Conservation (phyloP, 2,113 vertebrate species). For the Sterrhoptilus dennistouni region DNA sequence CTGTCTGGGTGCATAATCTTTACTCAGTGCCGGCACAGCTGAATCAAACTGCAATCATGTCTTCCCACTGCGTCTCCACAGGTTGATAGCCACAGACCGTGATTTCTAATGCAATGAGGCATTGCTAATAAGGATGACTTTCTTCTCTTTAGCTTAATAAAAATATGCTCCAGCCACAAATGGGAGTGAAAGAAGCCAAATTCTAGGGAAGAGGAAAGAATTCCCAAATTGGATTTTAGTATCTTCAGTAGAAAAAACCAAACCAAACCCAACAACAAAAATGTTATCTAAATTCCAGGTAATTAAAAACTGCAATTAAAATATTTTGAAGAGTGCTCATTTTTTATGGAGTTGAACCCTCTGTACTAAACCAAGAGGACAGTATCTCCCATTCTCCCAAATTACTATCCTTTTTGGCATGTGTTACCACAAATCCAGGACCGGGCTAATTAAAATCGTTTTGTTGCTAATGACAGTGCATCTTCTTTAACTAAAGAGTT, state of each 20-base stretch:
- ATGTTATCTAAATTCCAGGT: neutral
- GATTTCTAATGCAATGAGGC: conserved; percentile 16
- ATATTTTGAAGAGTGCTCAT: neutral
- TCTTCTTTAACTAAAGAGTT: conserved; percentile 33
- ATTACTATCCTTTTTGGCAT: neutral
- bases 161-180: neutral
- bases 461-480: conserved; percentile 28
- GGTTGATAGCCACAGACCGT: conserved; percentile 17
- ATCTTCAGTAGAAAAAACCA: neutral
- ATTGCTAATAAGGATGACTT: conserved; percentile 26
- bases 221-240: neutral
- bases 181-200: neutral
- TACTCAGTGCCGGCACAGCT: neutral
- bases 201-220: neutral
- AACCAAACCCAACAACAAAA: neutral
- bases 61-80: neutral
- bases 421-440: neutral
- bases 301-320: neutral
- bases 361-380: neutral
- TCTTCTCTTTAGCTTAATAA: conserved; percentile 3
- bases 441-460: conserved; percentile 48
- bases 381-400: neutral
- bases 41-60: conserved; percentile 45
- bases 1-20: neutral
- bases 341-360: neutral